Evolutionary conservation across 2,113 vertebrate genomes (phyloP).

Genomic region (Athene noctua): DNA sequence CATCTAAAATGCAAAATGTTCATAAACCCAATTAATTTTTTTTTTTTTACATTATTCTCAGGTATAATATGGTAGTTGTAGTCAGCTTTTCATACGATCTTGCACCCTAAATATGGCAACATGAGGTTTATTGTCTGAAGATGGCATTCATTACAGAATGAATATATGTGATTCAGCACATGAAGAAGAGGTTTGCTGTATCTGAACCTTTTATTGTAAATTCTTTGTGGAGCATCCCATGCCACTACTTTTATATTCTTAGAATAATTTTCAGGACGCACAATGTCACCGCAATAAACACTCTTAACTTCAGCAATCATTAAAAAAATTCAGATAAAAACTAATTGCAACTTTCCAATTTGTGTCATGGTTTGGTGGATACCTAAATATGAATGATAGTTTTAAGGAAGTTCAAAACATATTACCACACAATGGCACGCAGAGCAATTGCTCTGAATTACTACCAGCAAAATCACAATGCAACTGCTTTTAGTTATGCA

Average conservation of each 20-base stretch:
- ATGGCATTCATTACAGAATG: background rate
- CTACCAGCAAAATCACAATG: background rate
- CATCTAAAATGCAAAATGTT: background rate
- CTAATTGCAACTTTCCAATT: background rate
- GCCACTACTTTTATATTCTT: background rate
- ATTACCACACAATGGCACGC: background rate
- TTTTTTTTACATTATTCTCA: background rate
- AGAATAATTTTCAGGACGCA: background rate
- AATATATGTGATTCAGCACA: background rate
- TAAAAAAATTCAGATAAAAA: background rate
- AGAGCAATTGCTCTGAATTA: background rate
- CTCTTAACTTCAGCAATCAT: background rate
- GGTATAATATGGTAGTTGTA: background rate
- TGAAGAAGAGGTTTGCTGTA: background rate
- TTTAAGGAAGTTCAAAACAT: background rate
- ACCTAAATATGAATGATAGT: background rate
- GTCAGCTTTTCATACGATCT: background rate
- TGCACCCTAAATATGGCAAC: background rate
- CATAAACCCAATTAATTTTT: background rate
- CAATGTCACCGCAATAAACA: background rate
- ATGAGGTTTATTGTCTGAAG: background rate
- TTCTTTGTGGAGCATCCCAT: background rate
- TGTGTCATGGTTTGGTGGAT: background rate
- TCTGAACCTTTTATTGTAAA: background rate
- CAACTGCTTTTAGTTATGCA: background rate